Percentiles rank a stretch among this genome's conserved stretches.
Evolutionary conservation across 30 jellyfish, hydroid and myxozoan genomes (phyloP).

Genomic region (Pseudorhiza aurosa): DNA sequence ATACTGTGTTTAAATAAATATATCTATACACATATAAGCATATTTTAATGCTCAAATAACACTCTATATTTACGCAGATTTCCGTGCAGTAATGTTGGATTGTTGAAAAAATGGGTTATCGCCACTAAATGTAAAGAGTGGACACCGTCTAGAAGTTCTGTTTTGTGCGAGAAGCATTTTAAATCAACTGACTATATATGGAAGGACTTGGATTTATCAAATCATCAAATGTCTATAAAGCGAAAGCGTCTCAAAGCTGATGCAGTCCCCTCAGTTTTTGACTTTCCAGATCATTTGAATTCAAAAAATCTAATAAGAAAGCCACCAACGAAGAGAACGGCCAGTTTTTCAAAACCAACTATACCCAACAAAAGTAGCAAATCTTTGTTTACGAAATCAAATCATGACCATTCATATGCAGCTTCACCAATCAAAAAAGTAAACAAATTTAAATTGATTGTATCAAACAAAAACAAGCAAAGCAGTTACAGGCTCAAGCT

Average conservation of each 20-base stretch:
- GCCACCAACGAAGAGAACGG: slow-evolving; percentile 1
- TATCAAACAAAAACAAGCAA: neutral
- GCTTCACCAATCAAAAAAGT: slow-evolving; percentile 10
- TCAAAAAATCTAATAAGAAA: neutral
- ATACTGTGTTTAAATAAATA: too few species aligned
- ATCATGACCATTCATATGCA: slow-evolving; percentile 11
- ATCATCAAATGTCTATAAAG: neutral
- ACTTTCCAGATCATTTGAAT: slow-evolving; percentile 23
- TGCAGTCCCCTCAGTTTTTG: slow-evolving; percentile 30
- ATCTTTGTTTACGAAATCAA: neutral
- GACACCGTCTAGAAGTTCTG: slow-evolving; percentile 1
- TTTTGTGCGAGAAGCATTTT: slow-evolving; percentile 5
- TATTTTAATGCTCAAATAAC: neutral
- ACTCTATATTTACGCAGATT: neutral
- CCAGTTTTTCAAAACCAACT: neutral
- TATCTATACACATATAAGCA: neutral
- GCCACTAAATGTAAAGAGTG: neutral
- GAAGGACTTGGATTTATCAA: slow-evolving; percentile 14
- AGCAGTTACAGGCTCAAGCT: neutral
- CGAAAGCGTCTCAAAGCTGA: slow-evolving; percentile 23
- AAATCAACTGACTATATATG: neutral
- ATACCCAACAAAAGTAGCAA: neutral
- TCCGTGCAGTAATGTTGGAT: neutral
- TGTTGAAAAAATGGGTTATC: slow-evolving; percentile 7
- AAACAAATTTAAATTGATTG: slow-evolving; percentile 1